Evolutionary conservation across 2,113 vertebrate species (phyloP), one percentile per base, ranked within the genome.

Genomic region (Prionailurus viverrinus): DNA sequence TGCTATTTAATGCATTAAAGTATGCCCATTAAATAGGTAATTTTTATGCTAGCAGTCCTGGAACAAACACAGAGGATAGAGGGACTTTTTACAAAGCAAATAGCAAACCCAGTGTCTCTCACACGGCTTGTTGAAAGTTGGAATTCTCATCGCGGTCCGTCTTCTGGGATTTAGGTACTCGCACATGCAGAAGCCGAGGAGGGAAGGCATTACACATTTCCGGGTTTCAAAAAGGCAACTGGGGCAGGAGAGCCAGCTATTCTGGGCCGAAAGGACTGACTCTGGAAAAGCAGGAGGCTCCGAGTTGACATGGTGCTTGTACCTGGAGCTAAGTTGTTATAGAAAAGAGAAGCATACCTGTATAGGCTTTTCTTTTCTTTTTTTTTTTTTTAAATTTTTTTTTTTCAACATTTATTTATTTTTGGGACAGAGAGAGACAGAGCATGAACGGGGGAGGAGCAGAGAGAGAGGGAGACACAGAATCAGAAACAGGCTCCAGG

Each of bases 141-240:
- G 97, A 96, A 97, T 96, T 97, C 87, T 97, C 51, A 53, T 69
- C 16, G 58, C 79, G 55, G 0, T 96, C 97, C 94, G 36, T 96
- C 95, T 98, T 93, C 97, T 93, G 88, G 0, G 69, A 94, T 97
- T 98, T 97, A 96, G 98, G 96, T 97, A 83, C 93, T 89, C 95
- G 94, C 73, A 89, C 89, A 61, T 25, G 74, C 69, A 93, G 96
- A 84, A 98, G 65, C 91, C 74, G 86, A 96, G 96, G 91, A 97
- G 91, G 95, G 97, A 97, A 94, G 95, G 94, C 96, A 97, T 97
- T 86, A 89, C 96, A 97, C 66, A 95, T 53, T 84, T 93, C 96
- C 96, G 94, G 69, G 29, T 97, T 98, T 98, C 69, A 80, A 97
- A 98, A 97, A 95, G 93, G 97, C 98, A 96, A 6, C 33, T 12